Percentiles rank a stretch among this genome's conserved stretches.
Evolutionary conservation across 2,797 vertebrate species (phyloP).

Genomic region (Parauchenoglanis punctatus): DNA sequence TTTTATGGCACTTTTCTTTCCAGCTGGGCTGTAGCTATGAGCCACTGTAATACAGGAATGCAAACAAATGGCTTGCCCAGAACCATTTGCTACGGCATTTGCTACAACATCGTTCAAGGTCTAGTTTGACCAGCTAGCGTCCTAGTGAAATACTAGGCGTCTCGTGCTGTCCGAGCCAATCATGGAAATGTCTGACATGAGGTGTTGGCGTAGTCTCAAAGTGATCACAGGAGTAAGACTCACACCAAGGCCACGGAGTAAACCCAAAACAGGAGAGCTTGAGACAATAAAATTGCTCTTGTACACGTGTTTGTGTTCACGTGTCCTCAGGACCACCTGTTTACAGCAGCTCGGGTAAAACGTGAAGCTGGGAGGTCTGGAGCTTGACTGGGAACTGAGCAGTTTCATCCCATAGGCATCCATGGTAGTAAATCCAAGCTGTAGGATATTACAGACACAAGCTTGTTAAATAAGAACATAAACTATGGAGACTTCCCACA

Average conservation of each 20-base stretch:
- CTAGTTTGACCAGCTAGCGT: not conserved
- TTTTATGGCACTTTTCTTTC: slow-evolving; percentile 52
- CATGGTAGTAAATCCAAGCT: slow-evolving; percentile 66
- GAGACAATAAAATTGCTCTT: slow-evolving; percentile 14
- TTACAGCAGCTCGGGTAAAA: slow-evolving; percentile 63
- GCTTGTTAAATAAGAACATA: slow-evolving; percentile 63
- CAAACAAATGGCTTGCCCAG: slow-evolving; percentile 40
- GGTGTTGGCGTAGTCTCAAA: slow-evolving; percentile 2
- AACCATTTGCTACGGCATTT: slow-evolving; percentile 32
- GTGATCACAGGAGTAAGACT: not conserved
- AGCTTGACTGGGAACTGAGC: slow-evolving; percentile 60
- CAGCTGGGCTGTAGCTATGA: slow-evolving; percentile 55
- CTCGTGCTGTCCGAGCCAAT: not conserved
- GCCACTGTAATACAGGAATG: slow-evolving; percentile 53
- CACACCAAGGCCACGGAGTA: not conserved
- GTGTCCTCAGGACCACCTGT: slow-evolving; percentile 66
- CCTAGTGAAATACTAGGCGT: not conserved
- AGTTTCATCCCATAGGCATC: slow-evolving; percentile 72
- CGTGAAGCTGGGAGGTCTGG: slow-evolving; percentile 63
- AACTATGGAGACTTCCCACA: slow-evolving; percentile 40
- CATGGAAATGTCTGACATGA: not conserved
- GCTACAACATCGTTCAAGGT: not conserved
- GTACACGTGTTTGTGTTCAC: slow-evolving; percentile 16
- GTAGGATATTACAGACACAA: slow-evolving; percentile 66
- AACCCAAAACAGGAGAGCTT: not conserved